Evolutionary conservation across 1,140 invertebrate genomes (phyloP), one percentile per base, ranked within the genome.

Genomic region (Drosophila burlai): DNA sequence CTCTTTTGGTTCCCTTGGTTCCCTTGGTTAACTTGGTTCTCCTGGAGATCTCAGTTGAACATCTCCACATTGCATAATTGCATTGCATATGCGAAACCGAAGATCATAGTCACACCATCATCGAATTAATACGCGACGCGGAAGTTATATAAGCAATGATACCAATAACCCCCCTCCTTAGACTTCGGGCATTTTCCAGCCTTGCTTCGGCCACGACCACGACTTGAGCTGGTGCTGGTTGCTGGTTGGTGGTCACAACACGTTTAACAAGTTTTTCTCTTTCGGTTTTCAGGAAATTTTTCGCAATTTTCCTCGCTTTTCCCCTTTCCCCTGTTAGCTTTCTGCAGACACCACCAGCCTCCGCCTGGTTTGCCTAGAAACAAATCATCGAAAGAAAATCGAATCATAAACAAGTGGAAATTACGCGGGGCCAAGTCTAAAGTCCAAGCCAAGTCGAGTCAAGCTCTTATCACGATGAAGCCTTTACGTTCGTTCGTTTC

Each of bases 241-340:
- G 52, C 8, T 63, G 52, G 15, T 21, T 52, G 54, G 47, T 69
- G 77, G 63, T 73, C 68, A 69, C 85, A 89, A 89, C 85, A 82
- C 77, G 85, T 89, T 81, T 86, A 80, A 90, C 85, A 80, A 90
- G 85, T 89, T 85, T 76, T 85, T 85, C 78, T 40, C 43, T 52
- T 74, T 74, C 79, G 89, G 85, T 73, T 74, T 74, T 73, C 86
- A 89, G 85, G 85, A 89, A 89, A 90, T 81, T 89, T 90, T 90
- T 57, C 54, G 81, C 72, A 89, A 90, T 84, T 89, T 87, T 81
- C 64, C 71, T n/a, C 8, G 1, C 7, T 2, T 87, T 78, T 67
- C 71, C 74, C 1, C 16, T 4, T 13, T 4, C 74, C 46, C 0
- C 13, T 9, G 2, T n/a, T 62, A 50, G 65, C 50, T 60, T 67